Evolutionary conservation across 2,888 invertebrate genomes (phyloP).

Genomic region (Eledona agricola): DNA sequence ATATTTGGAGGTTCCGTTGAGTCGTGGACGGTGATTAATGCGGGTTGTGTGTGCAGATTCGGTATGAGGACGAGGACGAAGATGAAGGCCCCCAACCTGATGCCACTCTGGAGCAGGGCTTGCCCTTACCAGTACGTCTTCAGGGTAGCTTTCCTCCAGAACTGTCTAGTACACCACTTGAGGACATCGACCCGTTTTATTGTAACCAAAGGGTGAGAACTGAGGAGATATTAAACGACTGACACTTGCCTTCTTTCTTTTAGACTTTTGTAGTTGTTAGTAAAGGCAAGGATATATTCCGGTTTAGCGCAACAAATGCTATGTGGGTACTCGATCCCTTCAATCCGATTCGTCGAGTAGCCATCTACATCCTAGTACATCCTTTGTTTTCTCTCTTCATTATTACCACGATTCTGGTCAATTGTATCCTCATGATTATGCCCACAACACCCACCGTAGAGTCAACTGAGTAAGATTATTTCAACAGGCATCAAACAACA

Average conservation of each 20-base stretch:
- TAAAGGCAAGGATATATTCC: constrained; percentile 98
- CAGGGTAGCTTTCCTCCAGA: constrained; percentile 94
- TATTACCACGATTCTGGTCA: constrained; percentile 97
- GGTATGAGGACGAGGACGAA: constrained; percentile 96
- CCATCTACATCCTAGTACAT: constrained; percentile 98
- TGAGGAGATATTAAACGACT: background rate
- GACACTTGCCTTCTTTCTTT: constrained; percentile 33
- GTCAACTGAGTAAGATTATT: constrained; percentile 94
- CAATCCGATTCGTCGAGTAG: constrained; percentile 96
- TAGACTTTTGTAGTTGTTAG: constrained; percentile 99
- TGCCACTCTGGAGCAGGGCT: constrained; percentile 95
- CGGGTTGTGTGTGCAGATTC: constrained; percentile 70
- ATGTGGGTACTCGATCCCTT: constrained; percentile 96
- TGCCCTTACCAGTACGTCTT: constrained; percentile 93
- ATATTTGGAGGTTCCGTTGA: too few relatives aligned
- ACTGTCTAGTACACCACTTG: constrained; percentile 95
- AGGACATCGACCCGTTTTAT: constrained; percentile 98
- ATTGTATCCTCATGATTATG: constrained; percentile 99
- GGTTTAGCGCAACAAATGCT: constrained; percentile 97
- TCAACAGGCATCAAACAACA: background rate
- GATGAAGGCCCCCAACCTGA: constrained; percentile 98
- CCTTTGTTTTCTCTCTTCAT: constrained; percentile 97
- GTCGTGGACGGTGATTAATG: background rate
- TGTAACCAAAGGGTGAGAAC: constrained; percentile 88
- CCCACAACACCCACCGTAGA: constrained; percentile 92